A percentile compares a stretch with the other conserved stretches of the same genome.
Evolutionary conservation across 2,888 invertebrate genomes (phyloP).

Genomic region (Melanchra persicariae): DNA sequence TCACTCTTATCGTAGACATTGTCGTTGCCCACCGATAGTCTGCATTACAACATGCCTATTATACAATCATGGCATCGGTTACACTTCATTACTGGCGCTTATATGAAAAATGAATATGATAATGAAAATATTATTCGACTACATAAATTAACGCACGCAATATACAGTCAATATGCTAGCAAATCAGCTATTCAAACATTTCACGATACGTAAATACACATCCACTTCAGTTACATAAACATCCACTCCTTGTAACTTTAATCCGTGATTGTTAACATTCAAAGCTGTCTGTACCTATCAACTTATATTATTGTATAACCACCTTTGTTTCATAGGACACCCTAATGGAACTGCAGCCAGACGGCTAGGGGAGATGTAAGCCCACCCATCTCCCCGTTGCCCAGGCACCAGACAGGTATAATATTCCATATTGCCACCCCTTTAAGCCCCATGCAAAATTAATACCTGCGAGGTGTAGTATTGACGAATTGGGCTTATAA

Average conservation of each 20-base stretch:
- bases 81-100: too few relatives aligned
- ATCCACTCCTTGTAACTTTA: constrained; percentile 7
- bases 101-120: too few relatives aligned
- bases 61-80: too few relatives aligned
- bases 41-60: too few relatives aligned
- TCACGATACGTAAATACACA: background rate
- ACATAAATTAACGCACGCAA: background rate
- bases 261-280: constrained; percentile 15
- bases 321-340: constrained; percentile 27
- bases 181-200: background rate
- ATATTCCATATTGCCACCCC: constrained; percentile 18
- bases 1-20: too few relatives aligned
- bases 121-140: background rate
- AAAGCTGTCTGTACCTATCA: constrained; percentile 30
- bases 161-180: background rate
- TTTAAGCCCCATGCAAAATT: constrained; percentile 36
- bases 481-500: constrained; percentile 42
- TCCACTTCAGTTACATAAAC: too few relatives aligned
- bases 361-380: constrained; percentile 53
- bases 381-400: constrained; percentile 63
- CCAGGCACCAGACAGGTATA: constrained; percentile 49
- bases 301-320: constrained; percentile 29
- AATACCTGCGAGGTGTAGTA: constrained; percentile 44
- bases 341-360: constrained; percentile 38
- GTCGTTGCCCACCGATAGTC: too few relatives aligned